Evolutionary conservation across 2,113 vertebrate species (phyloP).

Genomic region (Hippocampus abdominalis): DNA sequence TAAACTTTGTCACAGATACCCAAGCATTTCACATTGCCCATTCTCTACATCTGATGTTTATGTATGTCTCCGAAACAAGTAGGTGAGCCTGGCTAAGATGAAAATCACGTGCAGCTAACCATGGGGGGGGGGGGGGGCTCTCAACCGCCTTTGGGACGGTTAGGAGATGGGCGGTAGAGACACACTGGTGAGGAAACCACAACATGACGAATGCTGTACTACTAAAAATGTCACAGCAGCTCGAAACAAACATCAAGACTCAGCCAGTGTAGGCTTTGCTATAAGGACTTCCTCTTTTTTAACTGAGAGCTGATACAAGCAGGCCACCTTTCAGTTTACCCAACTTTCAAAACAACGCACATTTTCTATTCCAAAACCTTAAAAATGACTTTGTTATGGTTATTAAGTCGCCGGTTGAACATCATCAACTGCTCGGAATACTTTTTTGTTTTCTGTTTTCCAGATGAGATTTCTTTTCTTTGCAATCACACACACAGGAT

Average conservation of each 20-base stretch:
- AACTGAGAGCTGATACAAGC: background rate
- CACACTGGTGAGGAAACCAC: constrained; percentile 58
- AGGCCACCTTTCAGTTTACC: background rate
- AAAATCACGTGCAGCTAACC: constrained; percentile 54
- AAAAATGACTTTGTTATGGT: constrained; percentile 4
- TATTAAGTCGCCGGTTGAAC: background rate
- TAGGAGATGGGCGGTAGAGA: constrained; percentile 25
- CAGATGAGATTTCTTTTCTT: constrained; percentile 16
- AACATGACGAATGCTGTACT: constrained; percentile 60
- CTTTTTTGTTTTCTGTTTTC: constrained; percentile 13
- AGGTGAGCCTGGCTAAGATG: constrained; percentile 29
- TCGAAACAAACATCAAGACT: constrained; percentile 40
- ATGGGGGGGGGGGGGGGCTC: constrained; percentile 50
- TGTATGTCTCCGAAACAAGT: constrained; percentile 9
- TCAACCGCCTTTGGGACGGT: constrained; percentile 42
- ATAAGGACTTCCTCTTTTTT: constrained; percentile 44
- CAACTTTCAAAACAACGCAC: background rate
- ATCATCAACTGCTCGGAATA: constrained; percentile 2
- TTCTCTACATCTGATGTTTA: constrained; percentile 9
- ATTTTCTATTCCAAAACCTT: background rate
- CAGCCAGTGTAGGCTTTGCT: constrained; percentile 6
- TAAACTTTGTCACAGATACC: background rate
- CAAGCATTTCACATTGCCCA: constrained; percentile 4
- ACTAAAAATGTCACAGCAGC: constrained; percentile 49
- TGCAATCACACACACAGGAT: constrained; percentile 12